A percentile compares a stretch with the other conserved stretches of the same genome.
These are phyloP conservation scores for Prosopocoilus inquinatus DNA, from an alignment of 2,888 invertebrate species.

Conservation along the genomic window DNA sequence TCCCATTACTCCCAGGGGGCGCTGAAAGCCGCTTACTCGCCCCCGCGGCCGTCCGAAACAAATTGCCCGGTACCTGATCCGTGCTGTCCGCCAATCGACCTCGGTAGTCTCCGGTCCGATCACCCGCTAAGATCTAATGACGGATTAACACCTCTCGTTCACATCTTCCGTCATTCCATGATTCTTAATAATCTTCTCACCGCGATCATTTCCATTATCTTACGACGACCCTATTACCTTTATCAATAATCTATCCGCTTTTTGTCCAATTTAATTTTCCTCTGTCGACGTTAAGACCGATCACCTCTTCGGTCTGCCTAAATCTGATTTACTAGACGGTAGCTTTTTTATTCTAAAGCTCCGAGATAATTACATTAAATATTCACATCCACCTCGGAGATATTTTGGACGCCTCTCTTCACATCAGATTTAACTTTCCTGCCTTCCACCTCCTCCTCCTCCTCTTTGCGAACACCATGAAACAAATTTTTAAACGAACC, in stretches of 20 bases:
- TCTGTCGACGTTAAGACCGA: conserved; percentile 3
- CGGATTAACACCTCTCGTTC: conserved; percentile 20
- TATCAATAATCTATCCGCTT: conserved; percentile 5
- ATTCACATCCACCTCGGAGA: conserved; percentile 3
- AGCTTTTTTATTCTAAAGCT: conserved; percentile 1
- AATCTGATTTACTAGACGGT: conserved; percentile 3
- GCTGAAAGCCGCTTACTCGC: conserved; percentile 21
- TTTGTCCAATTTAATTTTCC: conserved; percentile 8
- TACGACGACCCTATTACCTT: neutral
- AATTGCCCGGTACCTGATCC: conserved; percentile 25
- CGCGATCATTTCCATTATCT: neutral
- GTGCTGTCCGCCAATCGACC: conserved; percentile 6
- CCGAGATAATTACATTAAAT: conserved; percentile 10
- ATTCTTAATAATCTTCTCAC: neutral
- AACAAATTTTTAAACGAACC: too few species aligned
- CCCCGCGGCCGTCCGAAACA: conserved; percentile 22
- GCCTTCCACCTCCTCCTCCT: too few species aligned
- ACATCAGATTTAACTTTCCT: too few species aligned
- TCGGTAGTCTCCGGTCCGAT: conserved; percentile 8
- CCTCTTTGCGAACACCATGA: too few species aligned
- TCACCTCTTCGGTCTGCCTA: neutral
- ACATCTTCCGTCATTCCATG: conserved; percentile 1
- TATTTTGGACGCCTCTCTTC: too few species aligned
- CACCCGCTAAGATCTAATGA: conserved; percentile 18
- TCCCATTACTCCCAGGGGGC: conserved; percentile 25